Base-by-base conservation (phyloP, 2,797 vertebrate genomes). In the Martes flavigula region DNA sequence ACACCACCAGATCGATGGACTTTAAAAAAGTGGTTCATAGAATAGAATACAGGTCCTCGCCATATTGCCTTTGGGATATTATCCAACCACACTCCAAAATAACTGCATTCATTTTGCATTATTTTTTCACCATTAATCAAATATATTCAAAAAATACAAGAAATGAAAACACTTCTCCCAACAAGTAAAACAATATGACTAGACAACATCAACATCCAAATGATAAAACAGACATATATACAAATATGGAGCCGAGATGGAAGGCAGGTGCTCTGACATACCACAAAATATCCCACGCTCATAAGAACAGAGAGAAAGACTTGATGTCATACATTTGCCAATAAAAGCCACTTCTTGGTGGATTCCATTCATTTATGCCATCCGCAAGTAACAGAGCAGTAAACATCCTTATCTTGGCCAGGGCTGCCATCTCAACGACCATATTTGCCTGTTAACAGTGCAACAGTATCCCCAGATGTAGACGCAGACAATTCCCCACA, bases 201-300 rank as follows among this genome's bases (percentile, higher is more conserved):
- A 73, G 85, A 97, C 90, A 89, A 97, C 62, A 92, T 5, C 56
- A 72, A 91, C 89, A 97, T 11, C 79, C 87, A 94, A 93, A 88
- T 27, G 79, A 62, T 32, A 27, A 85, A 58, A 56, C 91, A 93
- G 1, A 79, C 38, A 72, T 35, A 70, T 17, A 73, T 0, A 17
- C 90, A 98, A 94, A 64, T 25, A 75, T 58, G 94, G 98, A 85
- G 97, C 79, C 51, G 73, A 98, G 94, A 97, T 46, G 86, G 96
- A 72, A 97, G 90, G 40, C 51, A 66, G 11, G 38, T 20, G 9
- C 60, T 92, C 58, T 51, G 70, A 14, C 1, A 0, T 51, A 30
- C 58, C 51, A 43, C 68, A 51, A 70, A 86, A 9, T 35, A 78
- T 0, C 1, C 83, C 9, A 8, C 54, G 78, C 11, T 87, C 38